These are phyloP conservation scores for Dryadula phaetusa DNA, from an alignment of 2,888 invertebrate genomes.

Conservation along the genomic window DNA sequence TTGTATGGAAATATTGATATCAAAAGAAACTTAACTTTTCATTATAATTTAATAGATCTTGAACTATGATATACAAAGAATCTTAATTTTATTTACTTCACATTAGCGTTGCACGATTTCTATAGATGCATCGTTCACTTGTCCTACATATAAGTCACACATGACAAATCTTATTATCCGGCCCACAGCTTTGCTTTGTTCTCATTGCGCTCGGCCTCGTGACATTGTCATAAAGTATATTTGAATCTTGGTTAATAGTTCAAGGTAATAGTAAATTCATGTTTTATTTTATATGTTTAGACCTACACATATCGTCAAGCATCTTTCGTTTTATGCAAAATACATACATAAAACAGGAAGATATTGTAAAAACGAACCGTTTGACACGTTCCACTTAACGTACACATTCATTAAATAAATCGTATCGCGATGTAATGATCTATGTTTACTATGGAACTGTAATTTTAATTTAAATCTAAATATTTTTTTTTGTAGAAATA, in stretches of 20 bases:
- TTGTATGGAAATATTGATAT: too few relatives aligned
- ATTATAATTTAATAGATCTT: too few relatives aligned
- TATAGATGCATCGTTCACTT: conserved; percentile 33
- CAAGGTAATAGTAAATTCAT: conserved; percentile 34
- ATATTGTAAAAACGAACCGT: too few relatives aligned
- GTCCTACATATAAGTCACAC: conserved; percentile 33
- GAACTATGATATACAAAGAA: too few relatives aligned
- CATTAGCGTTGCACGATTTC: conserved; percentile 14
- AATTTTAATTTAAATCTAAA: too few relatives aligned
- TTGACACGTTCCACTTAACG: too few relatives aligned
- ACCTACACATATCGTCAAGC: background rate
- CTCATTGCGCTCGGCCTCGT: conserved; percentile 44
- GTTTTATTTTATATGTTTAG: conserved; percentile 8
- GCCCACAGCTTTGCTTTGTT: conserved; percentile 37
- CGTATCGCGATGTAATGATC: too few relatives aligned
- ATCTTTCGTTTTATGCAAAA: background rate
- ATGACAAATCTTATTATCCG: conserved; percentile 44
- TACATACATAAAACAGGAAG: too few relatives aligned
- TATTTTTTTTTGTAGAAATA: too few relatives aligned
- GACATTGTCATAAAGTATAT: conserved; percentile 61
- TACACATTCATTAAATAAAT: too few relatives aligned
- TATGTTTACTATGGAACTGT: too few relatives aligned
- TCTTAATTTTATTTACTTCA: background rate
- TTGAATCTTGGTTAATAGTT: conserved; percentile 42
- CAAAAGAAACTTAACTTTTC: too few relatives aligned